Conservation (phyloP, 2,113 vertebrate species). For the Rhineura floridana region DNA sequence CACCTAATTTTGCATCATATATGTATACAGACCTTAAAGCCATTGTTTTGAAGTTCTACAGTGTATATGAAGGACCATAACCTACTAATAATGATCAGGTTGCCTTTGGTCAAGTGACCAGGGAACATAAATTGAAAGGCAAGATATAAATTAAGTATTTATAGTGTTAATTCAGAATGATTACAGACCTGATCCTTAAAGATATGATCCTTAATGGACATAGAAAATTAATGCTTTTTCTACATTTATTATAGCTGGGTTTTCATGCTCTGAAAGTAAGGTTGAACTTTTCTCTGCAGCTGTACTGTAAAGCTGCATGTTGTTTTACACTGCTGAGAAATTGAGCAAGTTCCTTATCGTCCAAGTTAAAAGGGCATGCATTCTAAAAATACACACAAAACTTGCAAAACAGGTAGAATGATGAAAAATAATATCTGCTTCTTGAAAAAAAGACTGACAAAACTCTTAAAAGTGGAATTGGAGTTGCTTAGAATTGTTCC, state of each 20-base stretch:
- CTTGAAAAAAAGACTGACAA: slow-evolving; percentile 11
- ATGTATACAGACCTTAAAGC: neutral
- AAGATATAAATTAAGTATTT: neutral
- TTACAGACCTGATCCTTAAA: slow-evolving; percentile 54
- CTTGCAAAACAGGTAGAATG: slow-evolving; percentile 47
- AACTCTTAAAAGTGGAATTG: slow-evolving; percentile 25
- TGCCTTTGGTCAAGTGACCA: neutral
- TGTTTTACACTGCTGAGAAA: slow-evolving; percentile 41
- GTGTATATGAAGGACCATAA: neutral
- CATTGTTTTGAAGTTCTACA: neutral
- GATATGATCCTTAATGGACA: slow-evolving; percentile 32
- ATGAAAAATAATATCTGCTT: slow-evolving; percentile 36
- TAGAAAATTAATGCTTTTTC: slow-evolving; percentile 13
- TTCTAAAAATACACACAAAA: slow-evolving; percentile 45
- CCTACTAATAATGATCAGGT: neutral
- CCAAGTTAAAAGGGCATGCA: slow-evolving; percentile 35
- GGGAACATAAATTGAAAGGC: neutral
- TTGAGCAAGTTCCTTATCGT: slow-evolving; percentile 49
- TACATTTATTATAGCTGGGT: neutral
- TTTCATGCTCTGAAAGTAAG: neutral
- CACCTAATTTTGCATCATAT: neutral
- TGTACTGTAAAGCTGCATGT: slow-evolving; percentile 56
- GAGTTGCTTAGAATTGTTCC: slow-evolving; percentile 18
- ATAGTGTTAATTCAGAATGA: slow-evolving; percentile 47
- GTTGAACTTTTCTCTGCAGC: slow-evolving; percentile 21